Percentiles rank a stretch among this genome's conserved stretches.
These are phyloP conservation scores for Hyperoplus lanceolatus DNA, from an alignment of 2,797 vertebrate genomes.

Conservation along the genomic window DNA sequence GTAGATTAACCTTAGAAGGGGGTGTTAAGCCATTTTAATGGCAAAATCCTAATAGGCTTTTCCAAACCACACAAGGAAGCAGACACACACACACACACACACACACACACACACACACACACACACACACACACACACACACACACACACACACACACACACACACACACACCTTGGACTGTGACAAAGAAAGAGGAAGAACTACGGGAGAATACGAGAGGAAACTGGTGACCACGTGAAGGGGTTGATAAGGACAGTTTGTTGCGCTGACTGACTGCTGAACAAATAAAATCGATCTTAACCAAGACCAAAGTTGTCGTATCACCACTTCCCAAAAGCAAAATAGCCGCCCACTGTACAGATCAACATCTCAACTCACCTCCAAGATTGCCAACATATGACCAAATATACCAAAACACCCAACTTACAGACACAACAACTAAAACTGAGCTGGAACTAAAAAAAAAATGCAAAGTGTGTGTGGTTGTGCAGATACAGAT, in stretches of 20 bases:
- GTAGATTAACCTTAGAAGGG: constrained; percentile 56
- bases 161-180: constrained; percentile 40
- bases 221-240: background rate
- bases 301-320: background rate
- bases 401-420: background rate
- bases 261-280: background rate
- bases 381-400: background rate
- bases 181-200: constrained; percentile 41
- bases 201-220: constrained; percentile 5
- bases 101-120: constrained; percentile 10
- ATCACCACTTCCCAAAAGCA: background rate
- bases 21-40: constrained; percentile 62
- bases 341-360: background rate
- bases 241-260: background rate
- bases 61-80: constrained; percentile 35
- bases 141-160: constrained; percentile 43
- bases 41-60: constrained; percentile 62
- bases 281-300: background rate
- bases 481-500: background rate
- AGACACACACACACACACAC: constrained; percentile 36
- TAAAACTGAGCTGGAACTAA: background rate
- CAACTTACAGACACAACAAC: background rate
- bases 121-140: constrained; percentile 17
- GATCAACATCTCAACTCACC: constrained; percentile 3
- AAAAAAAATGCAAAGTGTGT: background rate